A percentile compares a stretch with the other conserved stretches of the same genome.
These are phyloP conservation scores for Hippocampus kuda DNA, from an alignment of 2,797 vertebrate genomes.

Conservation along the genomic window DNA sequence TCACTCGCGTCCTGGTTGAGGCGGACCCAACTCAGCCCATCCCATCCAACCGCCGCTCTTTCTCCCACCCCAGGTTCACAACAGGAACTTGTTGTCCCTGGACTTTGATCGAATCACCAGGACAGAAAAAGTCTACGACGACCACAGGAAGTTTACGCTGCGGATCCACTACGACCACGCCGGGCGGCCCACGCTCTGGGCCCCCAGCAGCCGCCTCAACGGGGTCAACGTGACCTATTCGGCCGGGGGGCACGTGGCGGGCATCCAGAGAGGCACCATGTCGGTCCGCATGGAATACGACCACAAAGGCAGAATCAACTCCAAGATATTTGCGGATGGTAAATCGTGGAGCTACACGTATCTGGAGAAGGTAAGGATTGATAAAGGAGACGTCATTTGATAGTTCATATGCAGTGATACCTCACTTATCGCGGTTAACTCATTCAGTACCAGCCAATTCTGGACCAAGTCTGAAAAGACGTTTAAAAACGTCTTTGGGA, in stretches of 20 bases:
- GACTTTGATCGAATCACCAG: slow-evolving; percentile 97
- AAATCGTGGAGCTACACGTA: slow-evolving; percentile 99
- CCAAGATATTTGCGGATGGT: slow-evolving; percentile 93
- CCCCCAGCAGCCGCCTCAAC: slow-evolving; percentile 89
- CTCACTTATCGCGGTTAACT: no score
- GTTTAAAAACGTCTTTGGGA: no score
- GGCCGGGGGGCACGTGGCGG: slow-evolving; percentile 82
- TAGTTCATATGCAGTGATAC: no score
- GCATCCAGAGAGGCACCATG: slow-evolving; percentile 95
- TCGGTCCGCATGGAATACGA: slow-evolving; percentile 98
- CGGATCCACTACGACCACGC: slow-evolving; percentile 92
- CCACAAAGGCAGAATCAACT: slow-evolving; percentile 83
- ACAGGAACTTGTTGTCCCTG: slow-evolving; percentile 89
- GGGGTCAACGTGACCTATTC: slow-evolving; percentile 97
- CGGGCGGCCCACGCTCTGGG: slow-evolving; percentile 93
- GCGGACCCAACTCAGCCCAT: no score
- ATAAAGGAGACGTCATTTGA: neutral
- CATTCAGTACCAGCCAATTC: no score
- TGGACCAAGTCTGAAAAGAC: no score
- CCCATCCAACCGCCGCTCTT: no score
- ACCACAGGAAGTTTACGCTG: slow-evolving; percentile 95
- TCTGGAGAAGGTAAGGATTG: slow-evolving; percentile 80
- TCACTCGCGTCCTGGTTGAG: neutral
- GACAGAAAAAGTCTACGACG: slow-evolving; percentile 98
- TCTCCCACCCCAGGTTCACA: slow-evolving; percentile 78